These are phyloP conservation scores for Choreutis nemorana DNA, from an alignment of 2,888 invertebrate species.

Conservation along the genomic window DNA sequence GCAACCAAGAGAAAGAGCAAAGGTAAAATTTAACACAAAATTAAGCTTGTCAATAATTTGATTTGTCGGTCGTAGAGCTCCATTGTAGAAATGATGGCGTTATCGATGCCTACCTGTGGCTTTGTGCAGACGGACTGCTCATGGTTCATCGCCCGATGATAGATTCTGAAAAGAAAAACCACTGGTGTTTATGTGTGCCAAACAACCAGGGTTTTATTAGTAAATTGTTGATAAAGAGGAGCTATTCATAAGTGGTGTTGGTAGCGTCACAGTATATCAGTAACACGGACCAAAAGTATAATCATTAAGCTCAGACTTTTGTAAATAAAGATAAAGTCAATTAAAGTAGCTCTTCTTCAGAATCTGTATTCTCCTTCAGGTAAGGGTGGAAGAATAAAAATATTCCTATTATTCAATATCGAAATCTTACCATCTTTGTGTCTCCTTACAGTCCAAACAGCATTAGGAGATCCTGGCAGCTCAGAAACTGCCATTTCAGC, in stretches of 20 bases:
- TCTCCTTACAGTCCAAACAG: conserved; percentile 98
- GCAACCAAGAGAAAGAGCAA: conserved; percentile 69
- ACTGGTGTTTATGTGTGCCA: conserved; percentile 89
- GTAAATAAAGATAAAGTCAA: neutral
- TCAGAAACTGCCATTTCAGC: conserved; percentile 99
- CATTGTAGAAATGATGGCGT: conserved; percentile 28
- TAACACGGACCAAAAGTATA: conserved; percentile 62
- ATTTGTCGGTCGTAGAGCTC: conserved; percentile 24
- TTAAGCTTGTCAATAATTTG: conserved; percentile 11
- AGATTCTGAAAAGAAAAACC: conserved; percentile 85
- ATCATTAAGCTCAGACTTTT: conserved; percentile 46
- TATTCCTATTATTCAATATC: neutral
- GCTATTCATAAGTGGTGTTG: conserved; percentile 58
- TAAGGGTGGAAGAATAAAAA: too few species aligned
- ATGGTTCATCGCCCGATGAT: conserved; percentile 49
- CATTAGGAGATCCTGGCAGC: conserved; percentile 99
- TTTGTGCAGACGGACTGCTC: conserved; percentile 36
- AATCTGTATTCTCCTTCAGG: neutral
- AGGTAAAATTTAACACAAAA: conserved; percentile 17
- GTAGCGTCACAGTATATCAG: conserved; percentile 58
- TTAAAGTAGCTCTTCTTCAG: neutral
- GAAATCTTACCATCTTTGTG: conserved; percentile 90
- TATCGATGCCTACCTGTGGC: conserved; percentile 50
- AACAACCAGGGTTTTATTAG: conserved; percentile 69
- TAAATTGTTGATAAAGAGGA: conserved; percentile 59